Evolutionary conservation across 2,113 vertebrate species (phyloP), one percentile per base, ranked within the genome.

Genomic region (Falcunculus frontatus): DNA sequence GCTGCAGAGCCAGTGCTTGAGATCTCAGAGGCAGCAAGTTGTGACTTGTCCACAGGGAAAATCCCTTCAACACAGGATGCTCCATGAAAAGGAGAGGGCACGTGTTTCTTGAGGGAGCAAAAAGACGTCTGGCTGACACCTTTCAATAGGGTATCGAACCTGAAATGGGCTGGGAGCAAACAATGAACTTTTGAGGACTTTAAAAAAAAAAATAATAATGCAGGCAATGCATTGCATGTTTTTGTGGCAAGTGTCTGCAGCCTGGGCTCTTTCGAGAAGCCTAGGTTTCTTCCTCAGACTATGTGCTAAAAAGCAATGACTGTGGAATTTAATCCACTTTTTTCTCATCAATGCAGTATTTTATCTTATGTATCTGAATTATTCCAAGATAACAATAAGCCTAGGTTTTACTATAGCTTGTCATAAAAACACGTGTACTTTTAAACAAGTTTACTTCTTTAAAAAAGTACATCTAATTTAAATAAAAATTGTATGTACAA

Each of bases 1-100:
- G 41, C 41, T 84, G 74, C 21, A 39, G 37, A 67, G 13, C 20
- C 74, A 33, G 11, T 5, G 13, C 1, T n/a, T 41, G 52, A 53
- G 5, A 27, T 80, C 29, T 57, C 30, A 55, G 41, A 73, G 35
- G 57, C 59, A 75, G 29, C n/a, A 46, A 65, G 41, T 1, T 13
- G 1, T 44, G 55, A 84, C 39, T 30, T 4, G 1, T 27, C 52
- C 52, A 19, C 0, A 0, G 44, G 15, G n/a, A 68, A 80, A 60
- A 76, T 13, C 3, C 2, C 19, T n/a, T 5, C 4, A 68, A 15
- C 6, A 9, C 11, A 7, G 33, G 42, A 30, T 44, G 16, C 19
- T 70, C 27, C 21, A 11, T 21, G 49, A 11, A 68, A 69, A 74
- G 33, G 37, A 74, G n/a, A 42, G 9, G 30, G 44, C 22, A 6